A percentile compares a stretch with the other conserved stretches of the same genome.
These are phyloP conservation scores for Herminia tarsipennalis DNA, from an alignment of 2,888 invertebrate species.

Conservation along the genomic window DNA sequence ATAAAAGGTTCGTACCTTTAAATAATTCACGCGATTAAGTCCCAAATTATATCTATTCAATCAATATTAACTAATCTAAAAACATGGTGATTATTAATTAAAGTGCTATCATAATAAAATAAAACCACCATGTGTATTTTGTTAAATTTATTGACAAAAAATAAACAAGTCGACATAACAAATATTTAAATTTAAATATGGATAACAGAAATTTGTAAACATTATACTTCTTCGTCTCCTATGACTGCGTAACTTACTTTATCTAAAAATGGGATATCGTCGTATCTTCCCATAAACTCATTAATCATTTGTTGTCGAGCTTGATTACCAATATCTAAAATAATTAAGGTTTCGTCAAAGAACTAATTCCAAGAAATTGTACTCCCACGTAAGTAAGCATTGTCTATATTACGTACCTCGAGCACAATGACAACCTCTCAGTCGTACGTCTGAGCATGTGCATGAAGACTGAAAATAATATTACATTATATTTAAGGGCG, in stretches of 20 bases:
- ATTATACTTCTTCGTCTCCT: constrained; percentile 34
- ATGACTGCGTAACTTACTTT: constrained; percentile 65
- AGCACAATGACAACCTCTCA: constrained; percentile 42
- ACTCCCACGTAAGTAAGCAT: constrained; percentile 62
- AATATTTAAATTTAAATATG: neutral
- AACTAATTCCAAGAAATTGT: constrained; percentile 40
- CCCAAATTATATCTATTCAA: too few relatives aligned
- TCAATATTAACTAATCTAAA: constrained; percentile 2
- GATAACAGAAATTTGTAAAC: neutral
- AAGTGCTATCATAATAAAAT: constrained; percentile 45
- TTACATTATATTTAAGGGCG: too few relatives aligned
- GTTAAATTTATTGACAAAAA: constrained; percentile 32
- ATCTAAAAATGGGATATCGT: constrained; percentile 56
- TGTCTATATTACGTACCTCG: constrained; percentile 51
- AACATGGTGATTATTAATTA: constrained; percentile 53
- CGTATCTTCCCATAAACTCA: constrained; percentile 68
- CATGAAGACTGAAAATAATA: constrained; percentile 47
- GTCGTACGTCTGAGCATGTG: constrained; percentile 37
- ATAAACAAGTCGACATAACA: neutral
- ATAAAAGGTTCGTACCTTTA: too few relatives aligned
- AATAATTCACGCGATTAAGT: too few relatives aligned
- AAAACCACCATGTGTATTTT: constrained; percentile 58
- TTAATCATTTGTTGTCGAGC: constrained; percentile 64
- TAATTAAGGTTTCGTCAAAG: constrained; percentile 40
- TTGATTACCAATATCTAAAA: constrained; percentile 65